Conservation (phyloP, 2,888 invertebrate species). For the Napeogenes sylphis region DNA sequence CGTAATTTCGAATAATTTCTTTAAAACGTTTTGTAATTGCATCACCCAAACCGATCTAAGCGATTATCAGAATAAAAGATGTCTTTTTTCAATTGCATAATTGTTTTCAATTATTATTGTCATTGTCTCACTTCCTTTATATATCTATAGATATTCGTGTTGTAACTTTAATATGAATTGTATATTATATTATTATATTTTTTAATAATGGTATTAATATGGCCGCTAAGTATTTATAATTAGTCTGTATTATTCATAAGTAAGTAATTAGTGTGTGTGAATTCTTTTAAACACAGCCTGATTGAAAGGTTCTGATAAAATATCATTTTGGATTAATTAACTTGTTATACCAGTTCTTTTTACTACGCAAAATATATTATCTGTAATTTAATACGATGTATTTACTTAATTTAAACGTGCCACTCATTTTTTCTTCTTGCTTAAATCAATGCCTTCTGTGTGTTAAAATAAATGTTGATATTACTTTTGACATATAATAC, state of each 20-base stretch:
- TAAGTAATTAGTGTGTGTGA: no score
- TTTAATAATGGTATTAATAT: no score
- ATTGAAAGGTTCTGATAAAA: no score
- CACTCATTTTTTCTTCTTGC: background rate
- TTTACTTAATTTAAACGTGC: background rate
- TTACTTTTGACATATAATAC: background rate
- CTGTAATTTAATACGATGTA: no score
- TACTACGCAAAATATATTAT: conserved; percentile 7
- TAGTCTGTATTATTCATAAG: no score
- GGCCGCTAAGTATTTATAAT: no score
- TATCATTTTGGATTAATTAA: no score
- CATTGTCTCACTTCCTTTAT: conserved; percentile 43
- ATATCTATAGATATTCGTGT: no score
- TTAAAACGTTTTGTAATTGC: conserved; percentile 22
- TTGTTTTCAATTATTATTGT: conserved; percentile 41
- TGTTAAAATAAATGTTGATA: conserved; percentile 3
- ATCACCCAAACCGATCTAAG: conserved; percentile 18
- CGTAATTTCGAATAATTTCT: conserved; percentile 21
- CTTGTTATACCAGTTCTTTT: background rate
- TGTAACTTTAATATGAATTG: conserved; percentile 26
- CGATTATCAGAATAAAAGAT: conserved; percentile 21
- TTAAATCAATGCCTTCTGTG: background rate
- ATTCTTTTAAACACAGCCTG: no score
- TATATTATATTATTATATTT: background rate
- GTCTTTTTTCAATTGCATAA: conserved; percentile 50